Percentiles rank a stretch among this genome's conserved stretches.
These are phyloP conservation scores for Peucedramus taeniatus DNA, from an alignment of 2,113 vertebrate genomes.

Conservation along the genomic window DNA sequence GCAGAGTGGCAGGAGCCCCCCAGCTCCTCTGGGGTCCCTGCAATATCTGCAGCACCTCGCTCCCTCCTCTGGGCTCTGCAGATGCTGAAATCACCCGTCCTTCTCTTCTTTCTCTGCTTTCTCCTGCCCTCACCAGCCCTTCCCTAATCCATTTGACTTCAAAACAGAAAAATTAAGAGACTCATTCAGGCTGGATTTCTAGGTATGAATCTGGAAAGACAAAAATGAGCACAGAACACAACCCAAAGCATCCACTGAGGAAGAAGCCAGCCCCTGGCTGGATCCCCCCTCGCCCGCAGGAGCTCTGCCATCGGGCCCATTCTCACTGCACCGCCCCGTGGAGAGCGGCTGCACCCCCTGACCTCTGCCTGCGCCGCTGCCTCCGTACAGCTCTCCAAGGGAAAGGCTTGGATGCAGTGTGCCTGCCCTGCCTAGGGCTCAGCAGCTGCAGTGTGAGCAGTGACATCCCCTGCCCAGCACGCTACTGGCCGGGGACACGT, in stretches of 20 bases:
- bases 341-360: not conserved
- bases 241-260: not conserved
- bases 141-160: not conserved
- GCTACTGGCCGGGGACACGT: not conserved
- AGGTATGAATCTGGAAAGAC: not conserved
- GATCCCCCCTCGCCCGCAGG: not conserved
- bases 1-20: not conserved
- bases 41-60: rapidly evolving
- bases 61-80: not conserved
- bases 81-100: not conserved
- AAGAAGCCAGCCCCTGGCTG: not conserved
- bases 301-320: not conserved
- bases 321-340: rapidly evolving
- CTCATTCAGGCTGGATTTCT: not conserved
- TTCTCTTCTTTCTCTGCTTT: not conserved
- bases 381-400: not conserved
- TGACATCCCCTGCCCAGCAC: not conserved
- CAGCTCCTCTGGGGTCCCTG: not conserved
- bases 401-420: not conserved
- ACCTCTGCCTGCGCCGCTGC: not conserved
- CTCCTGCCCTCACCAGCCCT: not conserved
- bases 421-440: not conserved
- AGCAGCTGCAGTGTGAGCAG: not conserved
- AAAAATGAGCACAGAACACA: not conserved
- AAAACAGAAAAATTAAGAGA: not conserved